Percentiles rank a stretch among this genome's conserved stretches.
Conservation (phyloP, 2,797 vertebrate genomes). For the Spheniscus humboldti region DNA sequence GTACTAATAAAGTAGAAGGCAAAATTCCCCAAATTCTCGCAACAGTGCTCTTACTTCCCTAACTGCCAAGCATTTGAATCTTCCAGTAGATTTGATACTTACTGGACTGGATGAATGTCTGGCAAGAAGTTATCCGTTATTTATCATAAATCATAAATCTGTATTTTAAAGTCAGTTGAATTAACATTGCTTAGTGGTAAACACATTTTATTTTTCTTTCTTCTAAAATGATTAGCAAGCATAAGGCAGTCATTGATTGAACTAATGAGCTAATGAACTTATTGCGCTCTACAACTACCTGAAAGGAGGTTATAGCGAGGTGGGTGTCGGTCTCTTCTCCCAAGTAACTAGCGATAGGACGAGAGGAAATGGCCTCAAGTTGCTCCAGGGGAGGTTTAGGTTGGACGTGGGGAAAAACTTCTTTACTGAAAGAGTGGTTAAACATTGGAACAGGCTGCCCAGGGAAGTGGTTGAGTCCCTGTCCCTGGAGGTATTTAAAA, state of each 20-base stretch:
- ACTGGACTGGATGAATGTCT: background rate
- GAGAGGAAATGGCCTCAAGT: too few relatives aligned
- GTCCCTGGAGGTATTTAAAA: too few relatives aligned
- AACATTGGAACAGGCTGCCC: too few relatives aligned
- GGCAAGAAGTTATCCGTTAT: background rate
- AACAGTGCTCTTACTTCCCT: background rate
- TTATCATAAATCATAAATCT: background rate
- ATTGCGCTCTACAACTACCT: too few relatives aligned
- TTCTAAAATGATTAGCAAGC: background rate
- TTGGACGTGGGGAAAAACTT: too few relatives aligned
- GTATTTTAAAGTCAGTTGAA: background rate
- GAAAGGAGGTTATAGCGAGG: too few relatives aligned
- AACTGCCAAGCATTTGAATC: background rate
- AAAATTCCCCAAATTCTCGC: background rate
- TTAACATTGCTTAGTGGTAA: background rate
- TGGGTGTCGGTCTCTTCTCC: too few relatives aligned
- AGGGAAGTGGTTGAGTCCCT: too few relatives aligned
- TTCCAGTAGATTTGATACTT: background rate
- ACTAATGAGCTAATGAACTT: background rate
- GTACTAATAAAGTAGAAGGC: background rate
- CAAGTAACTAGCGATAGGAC: too few relatives aligned
- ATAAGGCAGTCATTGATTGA: background rate
- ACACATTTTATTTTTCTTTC: background rate
- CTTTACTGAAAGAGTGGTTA: too few relatives aligned
- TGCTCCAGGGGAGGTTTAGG: too few relatives aligned